Percentiles rank a stretch among this genome's conserved stretches.
phyloP scores from a whole-genome alignment of 2,797 vertebrate genomes.

The Sebastes taczanowskii region DNA sequence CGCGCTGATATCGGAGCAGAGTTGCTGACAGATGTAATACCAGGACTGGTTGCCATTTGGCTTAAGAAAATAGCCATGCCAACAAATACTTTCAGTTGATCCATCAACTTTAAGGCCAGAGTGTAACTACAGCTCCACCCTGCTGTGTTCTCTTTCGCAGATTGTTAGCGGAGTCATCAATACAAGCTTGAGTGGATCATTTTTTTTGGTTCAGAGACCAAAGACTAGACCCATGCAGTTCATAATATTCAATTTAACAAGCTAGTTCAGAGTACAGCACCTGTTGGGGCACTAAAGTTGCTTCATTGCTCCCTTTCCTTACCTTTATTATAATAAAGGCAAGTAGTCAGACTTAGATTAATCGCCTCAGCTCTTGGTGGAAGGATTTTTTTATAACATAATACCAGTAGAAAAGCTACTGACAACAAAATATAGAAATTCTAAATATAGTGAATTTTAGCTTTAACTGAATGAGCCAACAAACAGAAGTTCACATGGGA shows the following conservation, averaged over 20 bases:
- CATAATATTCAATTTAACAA: constrained; percentile 28
- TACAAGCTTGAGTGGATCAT: constrained; percentile 39
- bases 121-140: constrained; percentile 15
- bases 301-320: not conserved
- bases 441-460: not conserved
- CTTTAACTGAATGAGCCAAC: not conserved
- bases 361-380: not conserved
- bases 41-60: constrained; percentile 57
- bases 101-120: constrained; percentile 71
- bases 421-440: not conserved
- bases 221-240: constrained; percentile 47
- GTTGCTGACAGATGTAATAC: constrained; percentile 71
- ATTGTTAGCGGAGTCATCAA: constrained; percentile 62
- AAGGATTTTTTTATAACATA: not conserved
- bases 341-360: not conserved
- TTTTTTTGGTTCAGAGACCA: constrained; percentile 23
- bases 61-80: constrained; percentile 73
- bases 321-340: not conserved
- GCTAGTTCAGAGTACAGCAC: not conserved
- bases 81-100: constrained; percentile 76
- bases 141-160: constrained; percentile 38
- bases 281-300: not conserved
- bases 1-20: constrained; percentile 46
- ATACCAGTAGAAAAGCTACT: not conserved
- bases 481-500: not conserved